Evolutionary conservation across 2,113 vertebrate genomes (phyloP).

Genomic region (Leptocoma aspasia): DNA sequence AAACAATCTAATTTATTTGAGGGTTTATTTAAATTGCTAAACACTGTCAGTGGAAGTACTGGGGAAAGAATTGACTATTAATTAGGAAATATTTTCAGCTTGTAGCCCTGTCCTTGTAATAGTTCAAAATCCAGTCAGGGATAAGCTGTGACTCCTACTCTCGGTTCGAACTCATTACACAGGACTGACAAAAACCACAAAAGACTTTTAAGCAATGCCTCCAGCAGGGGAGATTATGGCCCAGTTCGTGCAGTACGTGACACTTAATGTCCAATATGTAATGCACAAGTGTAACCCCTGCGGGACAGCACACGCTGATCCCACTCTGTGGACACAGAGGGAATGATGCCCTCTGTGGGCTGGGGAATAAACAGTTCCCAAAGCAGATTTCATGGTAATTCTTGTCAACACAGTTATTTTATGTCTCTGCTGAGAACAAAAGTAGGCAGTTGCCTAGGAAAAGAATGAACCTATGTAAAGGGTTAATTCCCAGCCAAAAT

Average conservation of each 20-base stretch:
- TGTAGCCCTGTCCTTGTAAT: neutral
- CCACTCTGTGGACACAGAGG: neutral
- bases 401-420: neutral
- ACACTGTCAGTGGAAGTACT: neutral
- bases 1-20: neutral
- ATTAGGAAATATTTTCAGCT: neutral
- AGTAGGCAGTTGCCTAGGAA: neutral
- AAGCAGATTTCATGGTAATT: neutral
- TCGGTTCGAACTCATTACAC: neutral
- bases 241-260: neutral
- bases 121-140: neutral
- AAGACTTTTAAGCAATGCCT: neutral
- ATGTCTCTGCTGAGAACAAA: neutral
- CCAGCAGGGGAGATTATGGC: neutral
- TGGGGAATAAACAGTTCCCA: neutral
- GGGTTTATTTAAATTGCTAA: slow-evolving; percentile 18
- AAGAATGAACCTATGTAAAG: neutral
- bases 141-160: neutral
- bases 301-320: neutral
- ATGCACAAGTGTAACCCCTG: neutral
- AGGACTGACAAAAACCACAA: neutral
- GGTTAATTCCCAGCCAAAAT: neutral
- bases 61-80: neutral
- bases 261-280: neutral
- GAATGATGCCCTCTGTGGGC: neutral